Evolutionary conservation across 2,797 vertebrate genomes (phyloP).

Genomic region (Australoheros facetus): DNA sequence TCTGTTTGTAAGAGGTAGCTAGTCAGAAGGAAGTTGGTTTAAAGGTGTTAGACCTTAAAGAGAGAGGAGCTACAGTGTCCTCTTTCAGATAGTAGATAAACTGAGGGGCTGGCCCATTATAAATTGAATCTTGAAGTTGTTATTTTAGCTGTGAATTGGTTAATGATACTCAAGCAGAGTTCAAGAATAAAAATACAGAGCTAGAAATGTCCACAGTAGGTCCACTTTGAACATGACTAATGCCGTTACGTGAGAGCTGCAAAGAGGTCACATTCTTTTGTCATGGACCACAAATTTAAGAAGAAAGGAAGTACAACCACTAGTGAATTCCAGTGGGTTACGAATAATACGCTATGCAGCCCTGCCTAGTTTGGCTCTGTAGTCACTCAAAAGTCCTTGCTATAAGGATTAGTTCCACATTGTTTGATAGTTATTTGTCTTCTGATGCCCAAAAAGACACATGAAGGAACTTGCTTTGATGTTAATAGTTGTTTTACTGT

Average conservation of each 20-base stretch:
- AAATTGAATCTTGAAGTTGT: not conserved
- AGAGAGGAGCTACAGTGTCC: not conserved
- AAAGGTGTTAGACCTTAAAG: not conserved
- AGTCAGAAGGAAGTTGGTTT: not conserved
- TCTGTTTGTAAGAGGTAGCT: not conserved
- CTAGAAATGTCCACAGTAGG: not conserved
- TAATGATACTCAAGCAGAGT: not conserved
- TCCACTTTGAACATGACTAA: not conserved
- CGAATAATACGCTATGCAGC: not conserved
- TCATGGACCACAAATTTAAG: not conserved
- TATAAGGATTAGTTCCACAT: constrained; percentile 2
- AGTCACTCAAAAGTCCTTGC: not conserved
- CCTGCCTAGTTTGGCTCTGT: not conserved
- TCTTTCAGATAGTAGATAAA: not conserved
- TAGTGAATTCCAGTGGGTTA: not conserved
- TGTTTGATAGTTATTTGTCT: constrained; percentile 1
- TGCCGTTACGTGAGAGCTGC: not conserved
- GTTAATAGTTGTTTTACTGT: not conserved
- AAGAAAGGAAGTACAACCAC: not conserved
- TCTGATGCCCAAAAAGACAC: not conserved
- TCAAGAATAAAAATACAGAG: not conserved
- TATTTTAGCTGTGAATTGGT: not conserved
- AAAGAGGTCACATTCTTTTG: not conserved
- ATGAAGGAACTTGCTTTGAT: not conserved
- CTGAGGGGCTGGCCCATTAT: not conserved